Evolutionary conservation across 2,888 invertebrate species (phyloP).

Genomic region (Melieria omissa): DNA sequence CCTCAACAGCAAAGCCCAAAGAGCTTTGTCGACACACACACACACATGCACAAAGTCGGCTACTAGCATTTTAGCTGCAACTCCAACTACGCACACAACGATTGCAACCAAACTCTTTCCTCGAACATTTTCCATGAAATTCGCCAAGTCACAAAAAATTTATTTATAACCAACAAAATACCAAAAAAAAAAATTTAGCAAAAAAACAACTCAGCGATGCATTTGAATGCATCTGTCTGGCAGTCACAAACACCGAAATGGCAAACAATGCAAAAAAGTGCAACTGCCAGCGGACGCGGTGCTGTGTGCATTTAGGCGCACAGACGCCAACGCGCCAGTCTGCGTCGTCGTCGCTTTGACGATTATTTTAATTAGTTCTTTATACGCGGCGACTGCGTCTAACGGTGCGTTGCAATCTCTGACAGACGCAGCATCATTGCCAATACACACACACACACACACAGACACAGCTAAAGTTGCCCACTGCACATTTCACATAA

Average conservation of each 20-base stretch:
- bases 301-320: conserved; percentile 26
- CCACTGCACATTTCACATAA: background rate
- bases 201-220: conserved; percentile 45
- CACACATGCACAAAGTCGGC: too few species aligned
- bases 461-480: background rate
- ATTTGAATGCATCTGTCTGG: conserved; percentile 44
- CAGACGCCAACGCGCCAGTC: conserved; percentile 26
- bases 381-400: conserved; percentile 37
- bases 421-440: conserved; percentile 21
- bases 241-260: conserved; percentile 25
- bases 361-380: conserved; percentile 54
- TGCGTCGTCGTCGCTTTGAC: conserved; percentile 48
- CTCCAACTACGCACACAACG: too few species aligned
- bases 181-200: conserved; percentile 24
- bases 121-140: background rate
- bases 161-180: conserved; percentile 22
- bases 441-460: conserved; percentile 26
- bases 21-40: too few species aligned
- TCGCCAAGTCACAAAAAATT: conserved; percentile 15
- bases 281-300: conserved; percentile 10
- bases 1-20: too few species aligned
- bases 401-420: conserved; percentile 47
- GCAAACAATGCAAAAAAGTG: conserved; percentile 29
- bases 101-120: too few species aligned
- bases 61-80: too few species aligned